Evolutionary conservation across 2,113 vertebrate genomes (phyloP), one percentile per base, ranked within the genome.

Genomic region (Donacobius atricapilla): DNA sequence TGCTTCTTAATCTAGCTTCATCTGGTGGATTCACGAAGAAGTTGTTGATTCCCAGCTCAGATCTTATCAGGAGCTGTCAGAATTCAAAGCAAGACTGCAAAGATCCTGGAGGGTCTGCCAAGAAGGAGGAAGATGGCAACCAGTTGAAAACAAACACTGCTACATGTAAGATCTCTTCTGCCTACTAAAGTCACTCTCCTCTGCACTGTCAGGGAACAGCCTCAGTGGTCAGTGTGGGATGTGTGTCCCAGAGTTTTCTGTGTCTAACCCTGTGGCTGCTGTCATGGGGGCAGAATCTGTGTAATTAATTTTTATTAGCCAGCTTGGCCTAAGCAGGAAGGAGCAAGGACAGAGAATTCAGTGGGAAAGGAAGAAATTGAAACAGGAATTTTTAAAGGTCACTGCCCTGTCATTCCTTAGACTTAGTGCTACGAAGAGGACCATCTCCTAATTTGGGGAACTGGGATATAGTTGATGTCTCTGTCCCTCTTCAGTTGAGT

Each of bases 11-110:
- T 86, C 17, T 64, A 98, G 97, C 53, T 64, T 90, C 81, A 3
- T 78, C 94, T 79, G 68, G 76, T 86, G 85, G 79, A 39, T 77
- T 47, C 30, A 13, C 3, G 1, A 97, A 92, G 90, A 97, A 96
- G 86, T 75, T 87, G 71, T 84, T 97, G 78, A 77, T 94, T 18
- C 91, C 93, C 35, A 92, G 83, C 44, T 61, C 90, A n/a, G 96
- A 96, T 75, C 61, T 96, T 78, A 39, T 73, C 35, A 89, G 2
- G 39, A 92, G 88, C 65, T 98, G 93, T 94, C 93, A 91, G 61
- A 89, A 87, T 83, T 40, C 60, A 45, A 56, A 82, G 11, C 88
- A 94, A 72, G 70, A 44, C 35, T 96, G 95, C 94, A 75, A 96
- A 81, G 87, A 96, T 51, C 42, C 64, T 75, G 33, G 19, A 19